phyloP scores from a whole-genome alignment of 2,888 invertebrate genomes.

The Criorhina ranunculi region DNA sequence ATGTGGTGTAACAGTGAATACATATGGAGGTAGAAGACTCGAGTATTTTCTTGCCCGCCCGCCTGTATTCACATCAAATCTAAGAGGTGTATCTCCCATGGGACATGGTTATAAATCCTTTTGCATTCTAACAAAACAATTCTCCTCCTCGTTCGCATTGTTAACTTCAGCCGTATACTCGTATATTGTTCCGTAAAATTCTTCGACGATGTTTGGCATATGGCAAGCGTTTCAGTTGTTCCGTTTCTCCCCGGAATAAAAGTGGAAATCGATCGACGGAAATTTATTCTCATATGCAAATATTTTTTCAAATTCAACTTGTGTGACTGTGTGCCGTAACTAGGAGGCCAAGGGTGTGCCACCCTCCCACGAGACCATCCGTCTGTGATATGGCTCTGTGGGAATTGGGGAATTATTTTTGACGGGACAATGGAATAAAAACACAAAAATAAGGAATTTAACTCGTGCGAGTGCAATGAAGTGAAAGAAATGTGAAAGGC shows the following conservation, averaged over 20 bases:
- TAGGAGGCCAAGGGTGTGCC: constrained; percentile 13
- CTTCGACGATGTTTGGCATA: constrained; percentile 64
- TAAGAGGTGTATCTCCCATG: constrained; percentile 68
- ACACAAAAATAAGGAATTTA: constrained; percentile 13
- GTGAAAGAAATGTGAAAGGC: constrained; percentile 49
- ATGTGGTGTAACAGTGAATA: too few relatives aligned
- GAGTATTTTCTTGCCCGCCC: constrained; percentile 15
- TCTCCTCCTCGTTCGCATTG: constrained; percentile 61
- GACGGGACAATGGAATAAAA: constrained; percentile 53
- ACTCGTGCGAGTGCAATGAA: constrained; percentile 55
- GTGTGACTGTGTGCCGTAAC: constrained; percentile 24
- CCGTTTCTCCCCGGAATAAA: not conserved
- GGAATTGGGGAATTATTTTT: constrained; percentile 69
- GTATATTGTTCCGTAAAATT: constrained; percentile 50
- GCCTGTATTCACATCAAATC: constrained; percentile 31
- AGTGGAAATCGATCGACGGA: constrained; percentile 67
- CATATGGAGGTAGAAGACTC: too few relatives aligned
- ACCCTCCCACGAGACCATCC: constrained; percentile 43
- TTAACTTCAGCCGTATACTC: constrained; percentile 66
- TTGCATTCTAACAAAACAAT: constrained; percentile 73
- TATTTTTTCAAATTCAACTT: constrained; percentile 64
- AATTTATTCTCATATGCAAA: constrained; percentile 76
- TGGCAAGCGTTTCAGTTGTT: constrained; percentile 54
- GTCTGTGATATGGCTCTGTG: constrained; percentile 64
- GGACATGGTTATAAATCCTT: constrained; percentile 69